Conservation (phyloP, 2,888 invertebrate genomes). For the Periphyllus acericola region DNA sequence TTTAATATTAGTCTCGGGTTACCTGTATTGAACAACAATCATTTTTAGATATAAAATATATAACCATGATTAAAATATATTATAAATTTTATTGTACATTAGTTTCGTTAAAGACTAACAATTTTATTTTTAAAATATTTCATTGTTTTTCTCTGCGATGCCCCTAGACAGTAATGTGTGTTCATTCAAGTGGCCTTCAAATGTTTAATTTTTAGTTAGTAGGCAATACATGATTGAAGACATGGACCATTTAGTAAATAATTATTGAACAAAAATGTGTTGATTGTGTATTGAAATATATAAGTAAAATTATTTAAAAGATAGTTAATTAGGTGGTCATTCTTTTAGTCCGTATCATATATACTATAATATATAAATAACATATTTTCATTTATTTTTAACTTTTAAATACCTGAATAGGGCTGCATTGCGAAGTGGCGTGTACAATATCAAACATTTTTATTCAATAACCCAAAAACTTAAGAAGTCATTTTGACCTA, state of each 20-base stretch:
- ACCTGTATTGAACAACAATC: constrained; percentile 52
- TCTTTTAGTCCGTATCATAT: neutral
- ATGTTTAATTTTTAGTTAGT: constrained; percentile 45
- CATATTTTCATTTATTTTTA: neutral
- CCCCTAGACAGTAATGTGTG: constrained; percentile 41
- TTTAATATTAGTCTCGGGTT: constrained; percentile 40
- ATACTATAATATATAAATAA: neutral
- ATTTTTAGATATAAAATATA: constrained; percentile 37
- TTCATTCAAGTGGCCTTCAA: constrained; percentile 58
- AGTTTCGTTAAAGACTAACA: constrained; percentile 32
- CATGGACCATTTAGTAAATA: constrained; percentile 48
- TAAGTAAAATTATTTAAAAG: constrained; percentile 25
- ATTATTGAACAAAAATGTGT: constrained; percentile 5
- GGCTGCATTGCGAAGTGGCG: neutral
- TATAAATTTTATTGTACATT: constrained; percentile 46
- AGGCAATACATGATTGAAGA: constrained; percentile 38
- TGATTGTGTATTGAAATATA: neutral
- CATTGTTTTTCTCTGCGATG: constrained; percentile 2
- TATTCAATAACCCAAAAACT: neutral
- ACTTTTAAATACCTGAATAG: constrained; percentile 1
- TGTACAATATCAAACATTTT: constrained; percentile 2
- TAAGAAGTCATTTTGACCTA: neutral
- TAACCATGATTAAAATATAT: constrained; percentile 27
- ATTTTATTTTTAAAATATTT: constrained; percentile 33
- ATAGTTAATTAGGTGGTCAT: constrained; percentile 11